Percentiles rank a stretch among this genome's conserved stretches.
phyloP scores from a whole-genome alignment of 2,113 vertebrate genomes.

The Rattus norvegicus region GRCr8 NC_086025.1:46578501-46579000 shows the following conservation, averaged over 20 bases:
- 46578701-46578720: background rate
- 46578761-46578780: background rate
- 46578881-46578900: background rate
- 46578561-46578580: background rate
- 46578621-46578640: slow-evolving; percentile 3
- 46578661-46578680: slow-evolving; percentile 6
- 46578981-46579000: background rate
- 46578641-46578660: background rate
- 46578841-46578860: background rate
- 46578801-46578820: background rate
- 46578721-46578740: background rate
- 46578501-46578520: slow-evolving; percentile 25
- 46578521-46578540: slow-evolving; percentile 28
- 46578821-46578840: background rate
- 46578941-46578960: background rate
- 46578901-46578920: background rate
- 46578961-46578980: background rate
- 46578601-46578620: background rate
- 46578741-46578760: background rate
- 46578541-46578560: background rate
- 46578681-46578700: background rate
- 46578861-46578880: background rate
- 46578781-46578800: background rate
- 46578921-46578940: background rate
- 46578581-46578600: background rate